phyloP scores from a whole-genome alignment of 2,113 vertebrate genomes.

The Mus spicilegus region DNA sequence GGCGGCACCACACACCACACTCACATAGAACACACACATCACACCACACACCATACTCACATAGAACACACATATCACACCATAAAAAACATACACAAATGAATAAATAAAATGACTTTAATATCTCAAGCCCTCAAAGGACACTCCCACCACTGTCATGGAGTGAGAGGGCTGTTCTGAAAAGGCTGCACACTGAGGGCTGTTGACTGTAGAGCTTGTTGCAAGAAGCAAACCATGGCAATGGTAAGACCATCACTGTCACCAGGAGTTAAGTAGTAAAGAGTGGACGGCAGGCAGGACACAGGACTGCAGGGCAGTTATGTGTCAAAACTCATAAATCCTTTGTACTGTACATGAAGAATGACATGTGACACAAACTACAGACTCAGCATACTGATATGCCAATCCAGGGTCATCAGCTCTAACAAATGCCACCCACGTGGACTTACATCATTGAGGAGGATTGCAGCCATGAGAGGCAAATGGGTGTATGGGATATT shows the following conservation, averaged over 20 bases:
- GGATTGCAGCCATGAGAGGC: fast-evolving
- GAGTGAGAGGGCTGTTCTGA: neutral
- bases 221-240: neutral
- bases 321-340: neutral
- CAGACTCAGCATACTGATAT: neutral
- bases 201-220: neutral
- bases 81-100: neutral
- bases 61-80: neutral
- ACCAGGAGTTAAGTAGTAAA: neutral
- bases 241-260: neutral
- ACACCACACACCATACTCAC: neutral
- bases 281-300: neutral
- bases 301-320: neutral
- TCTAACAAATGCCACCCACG: neutral
- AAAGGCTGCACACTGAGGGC: neutral
- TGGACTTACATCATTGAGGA: fast-evolving
- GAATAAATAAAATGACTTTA: neutral
- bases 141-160: neutral
- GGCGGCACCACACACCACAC: neutral
- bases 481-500: fast-evolving
- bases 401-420: fast-evolving
- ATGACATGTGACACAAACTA: neutral
- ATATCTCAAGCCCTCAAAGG: neutral
- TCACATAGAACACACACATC: neutral
- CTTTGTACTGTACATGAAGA: neutral